Base-by-base conservation (phyloP, 1,140 invertebrate species). In the Aphelinus certus region DNA sequence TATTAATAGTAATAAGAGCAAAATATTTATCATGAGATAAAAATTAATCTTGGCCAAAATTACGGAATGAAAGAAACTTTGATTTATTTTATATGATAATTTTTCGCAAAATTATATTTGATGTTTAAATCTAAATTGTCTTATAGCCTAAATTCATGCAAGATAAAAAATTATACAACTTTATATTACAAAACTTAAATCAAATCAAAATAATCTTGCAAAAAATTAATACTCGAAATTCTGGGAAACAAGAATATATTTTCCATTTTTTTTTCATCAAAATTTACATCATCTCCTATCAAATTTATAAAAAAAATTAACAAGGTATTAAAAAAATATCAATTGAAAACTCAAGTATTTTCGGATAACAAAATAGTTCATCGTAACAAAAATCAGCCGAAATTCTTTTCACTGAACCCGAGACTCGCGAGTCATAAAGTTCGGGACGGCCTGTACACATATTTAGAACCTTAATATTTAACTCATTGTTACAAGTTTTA, bases 391-490 rank as follows among this genome's bases (percentile, higher is more conserved):
- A 48, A 63, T 63, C 51, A 66, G 48, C 56, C 64, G 57, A 63
- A 56, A 68, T 51, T 48, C 68, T 74, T 51, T 57, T 7, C 53
- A 61, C 51, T 26, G 49, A 55, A 62, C 63, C 61, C 48, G 66
- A 80, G 64, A 69, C 68, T 71, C 76, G 76, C 75, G 74, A 78
- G 64, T 77, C 78, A 81, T 70, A 71, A 79, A 71, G 65, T 76
- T 76, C 76, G 75, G 74, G 79, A 78, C 79, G 78, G 76, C 79
- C 79, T 83, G 78, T 83, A 82, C 81, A 81, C 78, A 79, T 71
- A 78, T 65, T 48, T 70, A 64, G 65, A 70, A 71, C n/a, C 74
- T 71, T 65, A 71, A 66, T 66, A 6, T 7, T 71, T 71, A 65
- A 71, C 26, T 71, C 62, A n/a, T 61, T 62, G 42, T 65, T 75